Conservation (phyloP, 2,888 invertebrate species). For the Acanthosepion esculentum region DNA sequence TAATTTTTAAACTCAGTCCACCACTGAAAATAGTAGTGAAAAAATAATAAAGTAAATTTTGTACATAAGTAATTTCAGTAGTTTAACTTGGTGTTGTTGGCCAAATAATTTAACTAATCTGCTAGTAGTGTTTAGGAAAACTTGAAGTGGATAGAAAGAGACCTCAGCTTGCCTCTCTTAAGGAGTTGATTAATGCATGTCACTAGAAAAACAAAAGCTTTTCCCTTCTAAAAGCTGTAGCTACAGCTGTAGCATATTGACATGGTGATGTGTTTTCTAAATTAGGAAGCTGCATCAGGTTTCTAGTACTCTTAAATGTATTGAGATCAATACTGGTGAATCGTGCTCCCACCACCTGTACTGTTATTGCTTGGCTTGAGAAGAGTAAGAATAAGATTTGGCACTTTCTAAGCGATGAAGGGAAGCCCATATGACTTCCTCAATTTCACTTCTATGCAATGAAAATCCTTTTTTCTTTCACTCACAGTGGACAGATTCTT, state of each 20-base stretch:
- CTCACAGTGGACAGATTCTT: neutral
- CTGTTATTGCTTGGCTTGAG: neutral
- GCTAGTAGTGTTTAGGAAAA: neutral
- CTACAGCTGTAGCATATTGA: neutral
- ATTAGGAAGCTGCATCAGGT: neutral
- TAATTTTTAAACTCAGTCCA: no score
- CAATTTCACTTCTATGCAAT: neutral
- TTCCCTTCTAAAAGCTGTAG: neutral
- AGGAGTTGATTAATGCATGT: conserved; percentile 1
- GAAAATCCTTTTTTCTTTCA: neutral
- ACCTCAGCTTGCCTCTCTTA: neutral
- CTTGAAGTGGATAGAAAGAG: neutral
- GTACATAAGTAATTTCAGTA: neutral
- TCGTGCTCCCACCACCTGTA: neutral
- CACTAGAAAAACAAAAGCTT: neutral
- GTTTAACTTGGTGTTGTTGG: neutral
- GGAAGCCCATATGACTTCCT: neutral
- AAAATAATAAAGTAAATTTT: neutral
- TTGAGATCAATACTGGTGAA: neutral
- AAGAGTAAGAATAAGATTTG: neutral
- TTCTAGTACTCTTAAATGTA: conserved; percentile 8
- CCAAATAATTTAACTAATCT: neutral
- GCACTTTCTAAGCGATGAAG: neutral
- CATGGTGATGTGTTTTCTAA: neutral
- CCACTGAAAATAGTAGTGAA: no score